phyloP scores from a whole-genome alignment of 2,888 invertebrate species.

The Hyposoter dolosus region DNA sequence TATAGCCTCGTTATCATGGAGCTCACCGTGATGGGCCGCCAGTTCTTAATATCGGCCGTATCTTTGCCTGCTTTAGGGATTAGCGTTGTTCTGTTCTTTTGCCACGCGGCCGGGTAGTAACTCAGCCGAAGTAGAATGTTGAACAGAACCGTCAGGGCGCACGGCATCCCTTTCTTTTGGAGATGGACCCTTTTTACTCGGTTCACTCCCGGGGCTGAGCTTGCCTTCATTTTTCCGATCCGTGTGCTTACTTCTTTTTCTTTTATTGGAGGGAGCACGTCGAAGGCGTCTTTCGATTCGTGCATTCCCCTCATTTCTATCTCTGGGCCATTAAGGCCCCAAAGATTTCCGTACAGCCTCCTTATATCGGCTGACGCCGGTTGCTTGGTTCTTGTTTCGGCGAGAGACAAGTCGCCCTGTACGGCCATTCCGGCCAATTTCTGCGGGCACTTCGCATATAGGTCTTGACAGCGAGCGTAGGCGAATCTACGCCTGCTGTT shows the following conservation, averaged over 20 bases:
- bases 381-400: neutral
- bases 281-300: no score
- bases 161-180: no score
- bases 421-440: neutral
- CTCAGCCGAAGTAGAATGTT: no score
- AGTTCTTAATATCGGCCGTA: conserved; percentile 71
- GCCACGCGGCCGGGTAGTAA: conserved; percentile 72
- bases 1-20: conserved; percentile 76
- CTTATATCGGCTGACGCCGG: neutral
- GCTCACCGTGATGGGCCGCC: conserved; percentile 78
- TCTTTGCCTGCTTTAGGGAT: conserved; percentile 79
- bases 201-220: no score
- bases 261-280: no score
- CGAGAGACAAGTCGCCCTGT: neutral
- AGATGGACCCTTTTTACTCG: no score
- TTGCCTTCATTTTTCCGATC: no score
- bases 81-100: conserved; percentile 76
- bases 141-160: no score
- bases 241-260: no score
- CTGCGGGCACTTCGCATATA: neutral
- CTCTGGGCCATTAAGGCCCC: neutral
- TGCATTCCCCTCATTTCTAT: neutral
- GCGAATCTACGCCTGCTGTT: neutral
- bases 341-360: neutral
- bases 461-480: neutral